These are phyloP conservation scores for Phyllotis vaccarum DNA, from an alignment of 2,797 vertebrate genomes.

Conservation along the genomic window DNA sequence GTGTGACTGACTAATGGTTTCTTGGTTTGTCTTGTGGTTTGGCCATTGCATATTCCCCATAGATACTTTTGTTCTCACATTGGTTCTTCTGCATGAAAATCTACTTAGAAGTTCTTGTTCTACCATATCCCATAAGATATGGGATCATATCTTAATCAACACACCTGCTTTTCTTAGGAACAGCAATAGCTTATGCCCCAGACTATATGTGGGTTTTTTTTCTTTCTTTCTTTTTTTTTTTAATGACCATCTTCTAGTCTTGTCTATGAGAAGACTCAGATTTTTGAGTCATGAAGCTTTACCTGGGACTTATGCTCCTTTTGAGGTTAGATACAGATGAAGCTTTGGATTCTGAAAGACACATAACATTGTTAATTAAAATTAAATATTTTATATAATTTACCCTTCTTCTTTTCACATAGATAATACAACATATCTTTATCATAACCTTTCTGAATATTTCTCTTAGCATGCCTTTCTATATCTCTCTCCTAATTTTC, in stretches of 20 bases:
- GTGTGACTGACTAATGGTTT: background rate
- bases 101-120: background rate
- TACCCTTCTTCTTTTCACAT: too few species aligned
- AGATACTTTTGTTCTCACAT: background rate
- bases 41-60: background rate
- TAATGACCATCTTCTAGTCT: background rate
- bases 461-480: background rate
- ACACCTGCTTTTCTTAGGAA: background rate
- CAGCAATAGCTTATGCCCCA: background rate
- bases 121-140: background rate
- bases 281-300: background rate
- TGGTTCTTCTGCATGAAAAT: background rate
- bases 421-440: background rate
- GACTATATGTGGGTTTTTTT: too few species aligned
- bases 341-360: background rate
- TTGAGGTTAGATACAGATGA: background rate
- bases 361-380: background rate
- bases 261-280: background rate
- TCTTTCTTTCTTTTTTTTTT: too few species aligned
- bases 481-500: background rate
- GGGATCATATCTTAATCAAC: background rate
- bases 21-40: constrained; percentile 4
- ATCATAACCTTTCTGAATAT: background rate
- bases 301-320: background rate
- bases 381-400: background rate